Conservation (phyloP, 2,113 vertebrate species). For the Phycodurus eques region DNA sequence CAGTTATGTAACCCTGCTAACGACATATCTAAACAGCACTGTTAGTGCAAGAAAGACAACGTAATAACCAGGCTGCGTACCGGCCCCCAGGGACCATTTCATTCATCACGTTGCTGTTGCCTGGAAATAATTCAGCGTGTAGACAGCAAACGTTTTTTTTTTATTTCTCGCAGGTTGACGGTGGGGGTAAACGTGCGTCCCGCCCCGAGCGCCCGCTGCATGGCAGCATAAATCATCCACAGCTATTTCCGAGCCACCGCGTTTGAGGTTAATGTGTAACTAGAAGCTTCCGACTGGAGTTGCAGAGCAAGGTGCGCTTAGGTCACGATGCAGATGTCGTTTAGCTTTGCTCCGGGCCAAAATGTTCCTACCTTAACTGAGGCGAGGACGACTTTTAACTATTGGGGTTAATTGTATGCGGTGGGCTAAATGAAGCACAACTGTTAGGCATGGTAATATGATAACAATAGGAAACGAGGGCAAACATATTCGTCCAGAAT, state of each 20-base stretch:
- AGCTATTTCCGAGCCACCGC: slow-evolving; percentile 22
- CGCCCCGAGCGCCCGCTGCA: slow-evolving; percentile 22
- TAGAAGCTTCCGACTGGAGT: slow-evolving; percentile 37
- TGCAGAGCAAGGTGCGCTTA: slow-evolving; percentile 28
- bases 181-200: slow-evolving; percentile 40
- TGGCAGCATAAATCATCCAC: slow-evolving; percentile 21
- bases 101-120: slow-evolving; percentile 56
- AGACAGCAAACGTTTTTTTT: slow-evolving; percentile 30
- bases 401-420: background rate
- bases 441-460: background rate
- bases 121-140: slow-evolving; percentile 47
- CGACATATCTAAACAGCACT: slow-evolving; percentile 36
- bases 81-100: slow-evolving; percentile 30
- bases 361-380: background rate
- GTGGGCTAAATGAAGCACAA: background rate
- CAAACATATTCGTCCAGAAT: too few species aligned
- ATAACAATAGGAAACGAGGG: background rate
- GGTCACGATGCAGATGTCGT: slow-evolving; percentile 44
- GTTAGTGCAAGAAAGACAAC: slow-evolving; percentile 38
- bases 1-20: background rate
- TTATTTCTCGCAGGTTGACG: slow-evolving; percentile 33
- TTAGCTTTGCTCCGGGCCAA: background rate
- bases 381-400: slow-evolving; percentile 20
- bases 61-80: slow-evolving; percentile 46
- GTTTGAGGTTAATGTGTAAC: slow-evolving; percentile 36